These are phyloP conservation scores for Drosophila pandora DNA, from an alignment of 1,140 invertebrate genomes.

Conservation along the genomic window DNA sequence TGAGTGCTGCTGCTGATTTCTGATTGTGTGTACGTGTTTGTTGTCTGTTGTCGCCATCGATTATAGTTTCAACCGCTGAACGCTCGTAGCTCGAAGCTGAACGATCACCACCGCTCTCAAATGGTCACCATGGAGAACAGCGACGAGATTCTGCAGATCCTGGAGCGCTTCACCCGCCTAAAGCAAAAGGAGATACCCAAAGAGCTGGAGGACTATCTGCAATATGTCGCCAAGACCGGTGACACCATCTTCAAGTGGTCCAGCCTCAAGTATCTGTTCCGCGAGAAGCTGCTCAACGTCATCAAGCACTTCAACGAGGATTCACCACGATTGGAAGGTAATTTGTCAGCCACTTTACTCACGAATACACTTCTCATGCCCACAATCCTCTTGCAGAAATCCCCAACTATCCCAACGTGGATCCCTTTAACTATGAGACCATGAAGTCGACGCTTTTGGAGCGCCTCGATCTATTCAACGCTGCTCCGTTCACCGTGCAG, in stretches of 20 bases:
- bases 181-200: conserved; percentile 91
- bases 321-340: conserved; percentile 87
- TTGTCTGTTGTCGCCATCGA: neutral
- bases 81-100: neutral
- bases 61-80: conserved; percentile 26
- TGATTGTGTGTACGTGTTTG: neutral
- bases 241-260: conserved; percentile 97
- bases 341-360: neutral
- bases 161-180: conserved; percentile 94
- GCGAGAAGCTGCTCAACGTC: conserved; percentile 93
- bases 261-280: conserved; percentile 93
- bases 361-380: neutral
- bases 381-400: conserved; percentile 85
- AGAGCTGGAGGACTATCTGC: conserved; percentile 95
- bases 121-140: conserved; percentile 90
- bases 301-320: conserved; percentile 94
- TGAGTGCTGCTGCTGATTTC: no score
- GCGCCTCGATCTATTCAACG: conserved; percentile 91
- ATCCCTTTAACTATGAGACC: conserved; percentile 94
- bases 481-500: conserved; percentile 98
- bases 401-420: conserved; percentile 93
- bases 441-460: conserved; percentile 94
- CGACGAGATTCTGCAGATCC: conserved; percentile 91
- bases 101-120: conserved; percentile 21
- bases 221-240: conserved; percentile 96